These are phyloP conservation scores for Carabus problematicus DNA, from an alignment of 2,888 invertebrate species.

Conservation along the genomic window DNA sequence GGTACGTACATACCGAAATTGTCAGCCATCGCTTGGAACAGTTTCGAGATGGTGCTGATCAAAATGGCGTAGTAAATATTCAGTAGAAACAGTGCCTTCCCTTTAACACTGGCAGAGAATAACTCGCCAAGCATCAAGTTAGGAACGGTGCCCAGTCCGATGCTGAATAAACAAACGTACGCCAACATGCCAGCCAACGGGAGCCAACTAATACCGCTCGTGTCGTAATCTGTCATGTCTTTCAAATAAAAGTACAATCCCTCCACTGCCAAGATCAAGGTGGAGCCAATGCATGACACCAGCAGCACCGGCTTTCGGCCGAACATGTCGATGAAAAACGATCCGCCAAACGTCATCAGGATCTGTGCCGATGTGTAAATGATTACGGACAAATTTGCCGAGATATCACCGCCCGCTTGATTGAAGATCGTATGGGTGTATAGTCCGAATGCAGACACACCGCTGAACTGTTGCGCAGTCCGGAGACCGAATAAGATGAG, in stretches of 20 bases:
- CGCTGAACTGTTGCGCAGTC: constrained; percentile 52
- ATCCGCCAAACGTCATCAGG: constrained; percentile 44
- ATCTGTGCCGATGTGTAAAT: constrained; percentile 48
- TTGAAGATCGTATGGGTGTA: constrained; percentile 54
- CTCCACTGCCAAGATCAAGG: constrained; percentile 47
- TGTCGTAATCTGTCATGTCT: constrained; percentile 45
- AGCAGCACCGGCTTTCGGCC: constrained; percentile 50
- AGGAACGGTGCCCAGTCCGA: constrained; percentile 52
- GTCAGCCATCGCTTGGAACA: constrained; percentile 52
- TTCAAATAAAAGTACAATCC: constrained; percentile 50
- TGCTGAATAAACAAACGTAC: constrained; percentile 49
- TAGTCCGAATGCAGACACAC: constrained; percentile 50
- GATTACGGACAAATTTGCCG: constrained; percentile 51
- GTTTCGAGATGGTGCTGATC: constrained; percentile 48
- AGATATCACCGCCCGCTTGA: constrained; percentile 52
- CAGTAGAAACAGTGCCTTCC: constrained; percentile 50
- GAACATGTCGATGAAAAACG: constrained; percentile 48
- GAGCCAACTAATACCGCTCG: constrained; percentile 49
- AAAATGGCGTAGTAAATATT: constrained; percentile 49
- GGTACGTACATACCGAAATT: constrained; percentile 51
- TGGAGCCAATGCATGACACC: constrained; percentile 47
- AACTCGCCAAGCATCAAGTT: constrained; percentile 52
- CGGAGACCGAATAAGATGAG: constrained; percentile 48
- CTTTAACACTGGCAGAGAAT: constrained; percentile 53
- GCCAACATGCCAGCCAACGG: constrained; percentile 52